Percentiles rank a stretch among this genome's conserved stretches.
Conservation (phyloP, 2,888 invertebrate genomes). For the Bellardia bayeri region DNA sequence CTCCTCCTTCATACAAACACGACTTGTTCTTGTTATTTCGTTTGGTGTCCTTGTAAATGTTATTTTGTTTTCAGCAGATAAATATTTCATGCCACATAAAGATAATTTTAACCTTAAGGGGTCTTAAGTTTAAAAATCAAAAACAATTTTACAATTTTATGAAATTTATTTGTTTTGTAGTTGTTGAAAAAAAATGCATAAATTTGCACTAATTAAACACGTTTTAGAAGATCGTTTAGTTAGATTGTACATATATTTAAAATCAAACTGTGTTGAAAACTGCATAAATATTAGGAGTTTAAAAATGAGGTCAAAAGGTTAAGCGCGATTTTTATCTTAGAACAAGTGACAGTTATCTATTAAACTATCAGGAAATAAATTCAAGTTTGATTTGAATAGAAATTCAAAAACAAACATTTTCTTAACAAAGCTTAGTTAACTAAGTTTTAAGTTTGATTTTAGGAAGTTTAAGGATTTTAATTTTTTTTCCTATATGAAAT, state of each 20-base stretch:
- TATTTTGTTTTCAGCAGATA: slow-evolving; percentile 56
- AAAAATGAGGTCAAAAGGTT: slow-evolving; percentile 48
- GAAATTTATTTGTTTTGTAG: background rate
- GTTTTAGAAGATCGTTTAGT: slow-evolving; percentile 52
- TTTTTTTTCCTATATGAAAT: no score
- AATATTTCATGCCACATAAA: slow-evolving; percentile 58
- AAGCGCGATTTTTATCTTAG: background rate
- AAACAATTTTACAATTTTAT: background rate
- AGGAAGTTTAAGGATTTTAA: background rate
- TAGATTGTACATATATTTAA: slow-evolving; percentile 34
- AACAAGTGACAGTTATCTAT: slow-evolving; percentile 19
- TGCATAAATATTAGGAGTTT: background rate
- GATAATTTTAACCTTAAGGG: slow-evolving; percentile 56
- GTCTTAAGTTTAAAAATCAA: slow-evolving; percentile 45
- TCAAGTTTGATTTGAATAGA: background rate
- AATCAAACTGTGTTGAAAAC: background rate
- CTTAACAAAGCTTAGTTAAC: background rate
- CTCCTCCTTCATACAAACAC: background rate
- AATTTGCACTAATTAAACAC: slow-evolving; percentile 69
- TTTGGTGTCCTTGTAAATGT: slow-evolving; percentile 60
- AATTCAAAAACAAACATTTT: no score
- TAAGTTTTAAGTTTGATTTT: background rate
- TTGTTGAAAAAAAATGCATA: slow-evolving; percentile 42
- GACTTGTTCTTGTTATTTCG: background rate
- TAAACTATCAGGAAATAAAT: background rate